Conservation (phyloP, 2,113 vertebrate species). For the Psammodynastes pulverulentus region DNA sequence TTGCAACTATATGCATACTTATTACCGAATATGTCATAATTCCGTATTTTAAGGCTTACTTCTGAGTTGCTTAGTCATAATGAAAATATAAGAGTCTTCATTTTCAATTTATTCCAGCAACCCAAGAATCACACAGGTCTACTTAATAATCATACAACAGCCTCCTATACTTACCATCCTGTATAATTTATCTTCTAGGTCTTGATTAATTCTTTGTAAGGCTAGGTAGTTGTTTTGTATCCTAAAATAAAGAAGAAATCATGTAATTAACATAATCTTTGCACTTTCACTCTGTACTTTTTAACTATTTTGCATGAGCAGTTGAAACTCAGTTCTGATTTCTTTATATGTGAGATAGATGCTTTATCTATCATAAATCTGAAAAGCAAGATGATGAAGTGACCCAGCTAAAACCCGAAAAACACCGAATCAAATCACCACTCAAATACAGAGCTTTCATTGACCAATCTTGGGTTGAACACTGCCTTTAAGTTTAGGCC, state of each 20-base stretch:
- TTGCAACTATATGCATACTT: background rate
- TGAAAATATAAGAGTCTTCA: background rate
- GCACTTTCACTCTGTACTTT: background rate
- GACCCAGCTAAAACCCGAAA: background rate
- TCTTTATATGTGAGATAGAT: background rate
- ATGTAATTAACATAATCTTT: constrained; percentile 32
- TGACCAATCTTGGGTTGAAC: background rate
- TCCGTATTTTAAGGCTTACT: background rate
- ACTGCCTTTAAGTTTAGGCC: background rate
- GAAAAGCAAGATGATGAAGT: background rate
- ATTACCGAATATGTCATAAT: background rate
- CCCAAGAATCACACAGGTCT: constrained; percentile 8
- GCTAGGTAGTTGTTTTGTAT: constrained; percentile 94
- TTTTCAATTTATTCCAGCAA: background rate
- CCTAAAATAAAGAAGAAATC: constrained; percentile 70
- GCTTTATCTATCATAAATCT: background rate
- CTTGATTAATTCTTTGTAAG: constrained; percentile 95
- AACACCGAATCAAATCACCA: background rate
- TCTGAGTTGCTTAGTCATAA: background rate
- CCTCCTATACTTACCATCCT: constrained; percentile 78
- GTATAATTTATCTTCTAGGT: constrained; percentile 93
- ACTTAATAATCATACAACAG: background rate
- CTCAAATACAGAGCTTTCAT: background rate
- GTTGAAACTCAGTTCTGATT: constrained; percentile 27
- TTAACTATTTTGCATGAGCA: constrained; percentile 30